Percentiles rank a stretch among this genome's conserved stretches.
These are phyloP conservation scores for Catharus bicknelli DNA, from an alignment of 2,113 vertebrate genomes.

Conservation along the genomic window DNA sequence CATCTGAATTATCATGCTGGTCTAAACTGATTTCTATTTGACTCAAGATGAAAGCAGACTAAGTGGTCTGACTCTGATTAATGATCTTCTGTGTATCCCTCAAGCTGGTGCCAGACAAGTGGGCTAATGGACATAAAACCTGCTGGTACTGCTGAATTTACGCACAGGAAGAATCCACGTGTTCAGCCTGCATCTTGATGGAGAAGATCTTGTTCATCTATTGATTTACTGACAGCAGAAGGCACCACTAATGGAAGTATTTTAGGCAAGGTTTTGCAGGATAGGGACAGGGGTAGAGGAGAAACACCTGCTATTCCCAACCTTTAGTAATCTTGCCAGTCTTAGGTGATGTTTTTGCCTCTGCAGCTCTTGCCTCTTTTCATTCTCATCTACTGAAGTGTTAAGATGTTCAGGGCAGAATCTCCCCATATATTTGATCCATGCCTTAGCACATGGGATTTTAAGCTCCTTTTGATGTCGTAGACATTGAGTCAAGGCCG, in stretches of 20 bases:
- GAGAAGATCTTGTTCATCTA: neutral
- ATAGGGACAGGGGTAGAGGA: neutral
- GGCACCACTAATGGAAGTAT: neutral
- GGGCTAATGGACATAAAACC: neutral
- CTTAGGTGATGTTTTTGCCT: neutral
- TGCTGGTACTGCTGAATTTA: neutral
- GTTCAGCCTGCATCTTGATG: neutral
- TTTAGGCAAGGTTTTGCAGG: neutral
- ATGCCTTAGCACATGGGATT: neutral
- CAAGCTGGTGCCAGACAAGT: neutral
- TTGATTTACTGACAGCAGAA: neutral
- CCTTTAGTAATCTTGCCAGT: neutral
- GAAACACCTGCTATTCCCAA: neutral
- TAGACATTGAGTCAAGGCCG: neutral
- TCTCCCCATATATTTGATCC: neutral
- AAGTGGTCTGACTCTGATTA: neutral
- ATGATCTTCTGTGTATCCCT: neutral
- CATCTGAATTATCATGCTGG: neutral
- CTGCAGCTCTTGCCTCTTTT: neutral
- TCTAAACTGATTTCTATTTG: neutral
- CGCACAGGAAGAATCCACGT: rapidly evolving
- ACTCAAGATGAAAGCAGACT: neutral
- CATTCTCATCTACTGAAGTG: neutral
- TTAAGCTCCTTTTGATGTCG: neutral
- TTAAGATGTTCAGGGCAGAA: neutral